These are phyloP conservation scores for Apodemia arnacis DNA, from an alignment of 2,888 invertebrate species.

Conservation along the genomic window DNA sequence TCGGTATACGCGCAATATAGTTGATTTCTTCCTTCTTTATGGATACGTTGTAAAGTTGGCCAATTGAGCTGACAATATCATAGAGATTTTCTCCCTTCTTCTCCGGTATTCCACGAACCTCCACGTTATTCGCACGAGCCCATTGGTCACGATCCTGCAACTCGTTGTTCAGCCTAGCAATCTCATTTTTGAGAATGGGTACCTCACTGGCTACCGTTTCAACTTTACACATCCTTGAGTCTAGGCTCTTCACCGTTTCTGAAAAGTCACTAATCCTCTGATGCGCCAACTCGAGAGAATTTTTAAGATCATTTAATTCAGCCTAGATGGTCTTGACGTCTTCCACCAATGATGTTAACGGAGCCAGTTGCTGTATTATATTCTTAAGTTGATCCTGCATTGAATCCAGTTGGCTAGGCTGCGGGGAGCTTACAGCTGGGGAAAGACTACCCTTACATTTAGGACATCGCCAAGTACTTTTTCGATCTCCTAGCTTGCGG, in stretches of 20 bases:
- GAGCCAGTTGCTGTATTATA: background rate
- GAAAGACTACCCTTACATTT: background rate
- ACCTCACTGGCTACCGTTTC: background rate
- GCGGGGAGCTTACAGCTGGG: background rate
- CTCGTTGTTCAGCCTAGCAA: background rate
- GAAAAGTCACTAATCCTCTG: background rate
- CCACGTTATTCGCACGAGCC: background rate
- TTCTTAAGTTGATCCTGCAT: background rate
- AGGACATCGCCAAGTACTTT: background rate
- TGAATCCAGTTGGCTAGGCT: background rate
- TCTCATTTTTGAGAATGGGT: background rate
- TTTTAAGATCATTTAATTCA: background rate
- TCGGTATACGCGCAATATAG: background rate
- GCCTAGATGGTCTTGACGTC: background rate
- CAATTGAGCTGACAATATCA: background rate
- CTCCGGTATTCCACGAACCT: background rate
- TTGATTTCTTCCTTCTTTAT: constrained; percentile 2
- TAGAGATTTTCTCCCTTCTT: background rate
- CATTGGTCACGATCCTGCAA: background rate
- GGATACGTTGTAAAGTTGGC: background rate
- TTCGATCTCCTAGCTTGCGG: background rate
- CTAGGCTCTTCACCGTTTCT: background rate
- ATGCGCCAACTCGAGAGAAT: background rate
- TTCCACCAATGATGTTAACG: background rate
- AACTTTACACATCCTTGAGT: background rate